Base-by-base conservation (phyloP, 2,888 invertebrate genomes). In the Orthosia gothica region DNA sequence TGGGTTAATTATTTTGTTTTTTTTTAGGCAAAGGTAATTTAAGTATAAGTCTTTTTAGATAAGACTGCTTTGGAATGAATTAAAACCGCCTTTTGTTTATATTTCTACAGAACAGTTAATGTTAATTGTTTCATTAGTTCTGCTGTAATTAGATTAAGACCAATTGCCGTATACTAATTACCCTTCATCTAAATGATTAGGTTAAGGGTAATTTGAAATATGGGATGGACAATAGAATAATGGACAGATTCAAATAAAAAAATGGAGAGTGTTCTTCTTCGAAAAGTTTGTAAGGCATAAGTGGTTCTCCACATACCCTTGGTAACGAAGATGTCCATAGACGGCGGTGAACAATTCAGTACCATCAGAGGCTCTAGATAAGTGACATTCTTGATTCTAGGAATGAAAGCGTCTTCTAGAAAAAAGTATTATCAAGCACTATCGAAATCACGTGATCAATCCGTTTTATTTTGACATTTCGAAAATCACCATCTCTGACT, bases 1-100 rank as follows among this genome's bases (percentile, higher is more conserved):
- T 85, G 79, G 80, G 66, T 73, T 88, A 79, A 89, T 87, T 86
- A 70, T 81, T 78, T 82, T 83, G 69, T 72, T 76, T 81, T 74
- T 66, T 64, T 66, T 58, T 9, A 15, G n/a, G 63, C 15, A 57
- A 66, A 68, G 71, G 82, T 70, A 66, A 69, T 81, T 81, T 58
- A 20, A 57, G 32, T 50, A 67, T 76, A 49, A 45, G 49, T n/a
- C 55, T 71, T 16, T 32, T 63, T 26, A 23, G 58, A 70, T 76
- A 23, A 55, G 18, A 45, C 2, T 23, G 18, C 63, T 78, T 32
- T 49, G 20, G 26, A 59, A n/a, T 54, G 49, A 18, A 64, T 49
- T 61, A 16, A 61, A 70, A 62, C 13, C 49, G 18, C 5, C 26
- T 81, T 62, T 81, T 76, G 50, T 80, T 61, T 68, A 64, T 65